Base-by-base conservation (phyloP, 2,113 vertebrate genomes). In the Cricetomys ansorgei region DNA sequence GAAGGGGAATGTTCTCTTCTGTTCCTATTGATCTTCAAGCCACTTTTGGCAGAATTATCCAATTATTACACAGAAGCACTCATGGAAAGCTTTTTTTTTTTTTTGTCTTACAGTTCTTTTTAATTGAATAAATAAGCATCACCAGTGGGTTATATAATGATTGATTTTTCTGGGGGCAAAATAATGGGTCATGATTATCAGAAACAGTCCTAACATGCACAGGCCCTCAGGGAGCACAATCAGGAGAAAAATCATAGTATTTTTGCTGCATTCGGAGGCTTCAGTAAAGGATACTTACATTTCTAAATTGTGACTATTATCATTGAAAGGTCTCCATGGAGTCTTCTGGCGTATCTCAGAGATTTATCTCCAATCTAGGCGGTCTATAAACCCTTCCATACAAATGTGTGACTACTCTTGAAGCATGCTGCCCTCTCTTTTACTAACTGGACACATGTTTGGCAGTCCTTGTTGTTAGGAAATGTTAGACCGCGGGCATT, bases 41-140 rank as follows among this genome's bases (percentile, higher is more conserved):
- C 31, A 75, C 17, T 90, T 95, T 94, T 43, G n/a, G 23, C 23
- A 94, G 48, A 94, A 70, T 75, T 92, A 85, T 19, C 7, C 64
- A 92, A 4, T 62, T 73, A 50, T 95, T 92, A 31, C 13, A 50
- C 13, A 84, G 43, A 91, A 37, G 1, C 0, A 3, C 0, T 75
- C 31, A 40, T 45, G 40, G 31, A 85, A 75, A 64, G 0, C 37
- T 92, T 73, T 4, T 55, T 50, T 62, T 76, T 87, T 67, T 50
- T 62, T 76, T 87, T 67, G 48, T 88, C 76, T 45, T 13, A 69
- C 19, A 53, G 45, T 55, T 89, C 85, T 34, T 62, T 93, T 53
- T 45, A 13, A 43, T 6, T 45, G 27, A 89, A 6, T 57, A 87
- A 94, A 96, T 75, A 85, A 73, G n/a, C 17, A 70, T 31, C 87